Percentiles rank a stretch among this genome's conserved stretches.
phyloP scores from a whole-genome alignment of 2,113 vertebrate genomes.

The Austrofundulus limnaeus region DNA sequence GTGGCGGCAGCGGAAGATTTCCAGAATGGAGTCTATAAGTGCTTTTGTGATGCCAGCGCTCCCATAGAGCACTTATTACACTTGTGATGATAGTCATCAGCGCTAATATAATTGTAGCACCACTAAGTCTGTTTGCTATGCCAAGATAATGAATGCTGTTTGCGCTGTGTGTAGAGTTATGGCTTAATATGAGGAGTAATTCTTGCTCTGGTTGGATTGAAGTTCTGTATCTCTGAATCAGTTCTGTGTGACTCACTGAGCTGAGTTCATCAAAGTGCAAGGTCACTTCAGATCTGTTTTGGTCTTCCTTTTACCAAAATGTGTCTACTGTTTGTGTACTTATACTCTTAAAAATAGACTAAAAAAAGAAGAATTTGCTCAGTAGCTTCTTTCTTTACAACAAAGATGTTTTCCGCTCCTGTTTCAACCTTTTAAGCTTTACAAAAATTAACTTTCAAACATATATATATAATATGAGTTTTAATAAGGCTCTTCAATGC shows the following conservation, averaged over 20 bases:
- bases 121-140: constrained; percentile 29
- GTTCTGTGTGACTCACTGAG: not conserved
- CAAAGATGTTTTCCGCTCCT: not conserved
- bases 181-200: constrained; percentile 55
- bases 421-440: constrained; percentile 22
- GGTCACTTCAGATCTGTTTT: constrained; percentile 34
- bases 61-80: constrained; percentile 51
- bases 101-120: constrained; percentile 58
- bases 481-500: constrained; percentile 47
- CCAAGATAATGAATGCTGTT: constrained; percentile 49
- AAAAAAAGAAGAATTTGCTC: constrained; percentile 13
- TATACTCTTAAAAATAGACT: constrained; percentile 16
- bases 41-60: constrained; percentile 48
- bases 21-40: constrained; percentile 32
- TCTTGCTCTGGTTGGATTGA: constrained; percentile 27
- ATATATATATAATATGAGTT: constrained; percentile 25
- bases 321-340: constrained; percentile 6
- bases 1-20: constrained; percentile 29
- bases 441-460: constrained; percentile 33
- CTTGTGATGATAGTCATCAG: constrained; percentile 68
- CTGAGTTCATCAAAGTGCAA: constrained; percentile 7
- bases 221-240: not conserved
- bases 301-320: constrained; percentile 45
- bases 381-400: not conserved
- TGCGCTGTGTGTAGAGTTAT: constrained; percentile 48